Conservation (phyloP, 1,140 invertebrate genomes). For the Argopecten irradians region DNA sequence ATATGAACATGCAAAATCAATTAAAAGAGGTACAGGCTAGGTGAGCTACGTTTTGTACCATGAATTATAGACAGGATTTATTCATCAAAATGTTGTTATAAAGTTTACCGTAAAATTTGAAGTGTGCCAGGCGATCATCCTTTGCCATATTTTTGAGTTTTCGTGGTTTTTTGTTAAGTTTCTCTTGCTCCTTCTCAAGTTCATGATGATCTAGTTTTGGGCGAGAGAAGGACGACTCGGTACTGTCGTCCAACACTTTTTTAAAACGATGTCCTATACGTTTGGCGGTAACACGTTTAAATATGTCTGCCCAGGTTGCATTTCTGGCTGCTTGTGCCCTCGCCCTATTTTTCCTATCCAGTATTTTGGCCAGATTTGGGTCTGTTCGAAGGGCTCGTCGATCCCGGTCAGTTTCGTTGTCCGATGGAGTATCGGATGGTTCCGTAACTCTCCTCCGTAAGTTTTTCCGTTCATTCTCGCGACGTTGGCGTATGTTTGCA, state of each 20-base stretch:
- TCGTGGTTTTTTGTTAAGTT: background rate
- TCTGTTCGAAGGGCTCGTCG: background rate
- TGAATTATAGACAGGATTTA: no score
- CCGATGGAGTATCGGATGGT: background rate
- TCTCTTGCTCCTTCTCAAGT: background rate
- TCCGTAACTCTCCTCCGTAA: background rate
- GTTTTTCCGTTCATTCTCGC: background rate
- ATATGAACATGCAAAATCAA: no score
- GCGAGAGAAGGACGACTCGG: background rate
- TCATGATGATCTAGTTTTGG: background rate
- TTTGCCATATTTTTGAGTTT: background rate
- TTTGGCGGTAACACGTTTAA: background rate
- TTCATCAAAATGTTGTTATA: no score
- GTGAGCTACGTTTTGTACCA: no score
- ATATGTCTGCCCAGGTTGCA: background rate
- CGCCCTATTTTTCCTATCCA: background rate
- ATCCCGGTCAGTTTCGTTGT: background rate
- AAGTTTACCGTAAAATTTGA: background rate
- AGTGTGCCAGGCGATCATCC: background rate
- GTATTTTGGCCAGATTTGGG: background rate
- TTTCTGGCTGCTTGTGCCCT: background rate
- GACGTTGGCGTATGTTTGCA: background rate
- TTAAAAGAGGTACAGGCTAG: no score
- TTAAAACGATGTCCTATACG: background rate
- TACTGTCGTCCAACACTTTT: background rate